Conservation (phyloP, 2,113 vertebrate species). For the Chionodraco myersi region DNA sequence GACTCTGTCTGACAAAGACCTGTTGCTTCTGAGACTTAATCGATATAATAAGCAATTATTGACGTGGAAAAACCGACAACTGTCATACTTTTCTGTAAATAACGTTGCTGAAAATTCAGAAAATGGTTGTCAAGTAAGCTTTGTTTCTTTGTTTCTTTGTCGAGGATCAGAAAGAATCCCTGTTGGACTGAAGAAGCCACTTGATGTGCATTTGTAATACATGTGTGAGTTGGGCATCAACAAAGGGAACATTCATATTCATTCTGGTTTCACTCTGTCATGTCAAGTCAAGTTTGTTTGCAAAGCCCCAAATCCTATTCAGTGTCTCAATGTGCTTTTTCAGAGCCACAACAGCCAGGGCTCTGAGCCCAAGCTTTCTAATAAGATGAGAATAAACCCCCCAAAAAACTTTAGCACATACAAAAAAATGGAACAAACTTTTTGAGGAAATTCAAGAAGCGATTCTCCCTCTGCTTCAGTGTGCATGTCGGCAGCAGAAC, state of each 20-base stretch:
- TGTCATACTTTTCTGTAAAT: too few relatives aligned
- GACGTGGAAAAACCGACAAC: not conserved
- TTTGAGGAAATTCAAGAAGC: constrained; percentile 9
- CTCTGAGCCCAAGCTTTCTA: constrained; percentile 24
- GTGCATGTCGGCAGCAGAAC: not conserved
- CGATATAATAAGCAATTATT: not conserved
- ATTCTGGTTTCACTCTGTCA: constrained; percentile 40
- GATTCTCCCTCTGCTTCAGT: not conserved
- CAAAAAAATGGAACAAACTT: constrained; percentile 24
- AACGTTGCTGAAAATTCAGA: not conserved
- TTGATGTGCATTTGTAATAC: constrained; percentile 30
- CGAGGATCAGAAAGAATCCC: constrained; percentile 26
- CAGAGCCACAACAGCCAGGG: constrained; percentile 11
- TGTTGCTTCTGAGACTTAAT: not conserved
- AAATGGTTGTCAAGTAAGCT: not conserved
- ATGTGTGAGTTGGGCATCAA: constrained; percentile 36
- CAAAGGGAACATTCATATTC: constrained; percentile 34
- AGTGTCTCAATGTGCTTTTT: constrained; percentile 29
- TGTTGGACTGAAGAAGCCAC: not conserved
- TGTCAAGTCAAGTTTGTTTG: constrained; percentile 52
- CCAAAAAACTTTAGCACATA: not conserved
- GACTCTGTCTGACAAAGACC: not conserved
- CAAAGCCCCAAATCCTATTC: constrained; percentile 20
- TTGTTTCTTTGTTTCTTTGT: not conserved
- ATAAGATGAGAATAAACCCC: not conserved